Conservation (phyloP, 2,797 vertebrate species). For the Zenarchopterus dispar region DNA sequence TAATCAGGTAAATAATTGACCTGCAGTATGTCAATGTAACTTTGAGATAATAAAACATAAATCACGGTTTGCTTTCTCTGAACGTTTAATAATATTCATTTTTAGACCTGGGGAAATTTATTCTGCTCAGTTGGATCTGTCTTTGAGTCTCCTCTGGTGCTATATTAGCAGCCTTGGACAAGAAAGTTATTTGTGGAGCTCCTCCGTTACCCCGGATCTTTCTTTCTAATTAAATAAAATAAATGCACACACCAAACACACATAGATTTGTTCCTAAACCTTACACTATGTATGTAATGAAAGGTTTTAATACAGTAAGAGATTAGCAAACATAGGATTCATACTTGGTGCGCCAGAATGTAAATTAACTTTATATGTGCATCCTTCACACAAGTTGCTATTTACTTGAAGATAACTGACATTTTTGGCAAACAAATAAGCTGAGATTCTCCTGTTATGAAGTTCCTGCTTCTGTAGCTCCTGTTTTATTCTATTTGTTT, state of each 20-base stretch:
- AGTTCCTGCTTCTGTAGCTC: no score
- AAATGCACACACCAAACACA: background rate
- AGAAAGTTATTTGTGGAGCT: background rate
- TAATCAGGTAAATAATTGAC: slow-evolving; percentile 24
- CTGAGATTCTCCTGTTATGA: no score
- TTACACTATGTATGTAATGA: background rate
- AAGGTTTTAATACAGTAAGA: background rate
- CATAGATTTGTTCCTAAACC: background rate
- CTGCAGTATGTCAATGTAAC: slow-evolving; percentile 5
- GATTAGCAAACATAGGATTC: background rate
- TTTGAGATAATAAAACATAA: slow-evolving; percentile 3
- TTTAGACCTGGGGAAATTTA: background rate
- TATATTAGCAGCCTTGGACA: background rate
- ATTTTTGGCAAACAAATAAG: no score
- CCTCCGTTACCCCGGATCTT: background rate
- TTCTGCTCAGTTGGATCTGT: background rate
- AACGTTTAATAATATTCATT: background rate
- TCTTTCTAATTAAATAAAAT: background rate
- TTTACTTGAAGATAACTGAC: no score
- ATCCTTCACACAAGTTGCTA: no score
- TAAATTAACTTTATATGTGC: background rate
- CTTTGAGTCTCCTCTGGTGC: background rate
- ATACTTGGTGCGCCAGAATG: background rate
- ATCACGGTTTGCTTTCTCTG: background rate
- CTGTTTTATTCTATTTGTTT: no score